Conservation (phyloP, 2,113 vertebrate genomes). For the Edolisoma coerulescens region DNA sequence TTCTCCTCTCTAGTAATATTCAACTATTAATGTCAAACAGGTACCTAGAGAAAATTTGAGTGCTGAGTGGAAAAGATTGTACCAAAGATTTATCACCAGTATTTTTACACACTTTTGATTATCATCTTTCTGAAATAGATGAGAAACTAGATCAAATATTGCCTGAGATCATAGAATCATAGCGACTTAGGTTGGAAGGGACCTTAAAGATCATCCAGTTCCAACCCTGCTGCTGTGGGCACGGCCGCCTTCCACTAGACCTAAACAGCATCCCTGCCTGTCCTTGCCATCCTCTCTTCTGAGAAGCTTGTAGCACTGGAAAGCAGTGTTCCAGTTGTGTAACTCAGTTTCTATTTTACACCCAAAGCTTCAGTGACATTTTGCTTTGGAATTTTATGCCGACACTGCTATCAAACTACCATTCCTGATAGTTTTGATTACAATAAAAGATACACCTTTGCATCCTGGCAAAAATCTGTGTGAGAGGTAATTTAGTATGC, state of each 20-base stretch:
- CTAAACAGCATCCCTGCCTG: not conserved
- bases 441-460: not conserved
- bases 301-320: not conserved
- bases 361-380: not conserved
- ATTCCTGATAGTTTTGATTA: not conserved
- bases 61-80: conserved; percentile 2
- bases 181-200: not conserved
- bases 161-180: not conserved
- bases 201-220: not conserved
- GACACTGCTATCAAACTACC: not conserved
- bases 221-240: not conserved
- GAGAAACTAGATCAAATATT: conserved; percentile 57
- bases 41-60: conserved; percentile 44
- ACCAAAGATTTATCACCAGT: conserved; percentile 12
- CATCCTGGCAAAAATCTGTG: not conserved
- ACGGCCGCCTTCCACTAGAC: not conserved
- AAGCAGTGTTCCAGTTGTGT: not conserved
- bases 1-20: conserved; percentile 26
- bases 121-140: conserved; percentile 42
- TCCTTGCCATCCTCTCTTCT: not conserved
- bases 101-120: conserved; percentile 65
- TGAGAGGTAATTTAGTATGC: not conserved
- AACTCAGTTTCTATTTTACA: not conserved
- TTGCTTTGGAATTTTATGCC: not conserved
- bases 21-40: conserved; percentile 29